Evolutionary conservation across 1,140 invertebrate genomes (phyloP).

Genomic region (Zaprionus vittiger): DNA sequence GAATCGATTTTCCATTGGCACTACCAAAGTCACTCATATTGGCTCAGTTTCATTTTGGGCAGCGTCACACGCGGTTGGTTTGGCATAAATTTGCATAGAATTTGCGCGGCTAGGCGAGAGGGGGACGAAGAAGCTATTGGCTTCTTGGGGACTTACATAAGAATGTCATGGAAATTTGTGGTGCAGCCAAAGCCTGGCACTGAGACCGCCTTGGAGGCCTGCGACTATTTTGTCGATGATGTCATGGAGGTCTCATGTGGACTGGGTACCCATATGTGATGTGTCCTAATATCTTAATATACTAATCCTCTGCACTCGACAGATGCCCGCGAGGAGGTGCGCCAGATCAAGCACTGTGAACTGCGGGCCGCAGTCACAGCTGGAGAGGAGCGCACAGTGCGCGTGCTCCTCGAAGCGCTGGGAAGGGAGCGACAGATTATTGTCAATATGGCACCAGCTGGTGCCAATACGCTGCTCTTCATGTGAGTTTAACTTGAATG

Average conservation of each 20-base stretch:
- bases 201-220: conserved; percentile 88
- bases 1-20: conserved; percentile 67
- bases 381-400: conserved; percentile 88
- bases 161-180: conserved; percentile 81
- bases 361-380: conserved; percentile 90
- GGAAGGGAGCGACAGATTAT: conserved; percentile 89
- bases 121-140: not conserved
- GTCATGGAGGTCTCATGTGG: conserved; percentile 79
- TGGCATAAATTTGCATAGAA: conserved; percentile 39
- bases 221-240: conserved; percentile 89
- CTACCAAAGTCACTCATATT: conserved; percentile 6
- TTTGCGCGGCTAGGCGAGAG: not conserved
- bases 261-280: conserved; percentile 39
- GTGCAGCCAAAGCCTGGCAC: conserved; percentile 83
- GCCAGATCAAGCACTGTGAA: conserved; percentile 89
- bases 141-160: conserved; percentile 49
- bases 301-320: conserved; percentile 24
- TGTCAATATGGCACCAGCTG: conserved; percentile 93
- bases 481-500: conserved; percentile 86
- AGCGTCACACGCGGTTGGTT: conserved; percentile 35
- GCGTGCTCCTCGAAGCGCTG: conserved; percentile 88
- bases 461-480: conserved; percentile 93
- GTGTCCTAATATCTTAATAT: not conserved
- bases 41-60: conserved; percentile 54
- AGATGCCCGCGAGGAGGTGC: conserved; percentile 90